Base-by-base conservation (phyloP, 2,888 invertebrate species). In the Sinopyrophorus schimmeli region DNA sequence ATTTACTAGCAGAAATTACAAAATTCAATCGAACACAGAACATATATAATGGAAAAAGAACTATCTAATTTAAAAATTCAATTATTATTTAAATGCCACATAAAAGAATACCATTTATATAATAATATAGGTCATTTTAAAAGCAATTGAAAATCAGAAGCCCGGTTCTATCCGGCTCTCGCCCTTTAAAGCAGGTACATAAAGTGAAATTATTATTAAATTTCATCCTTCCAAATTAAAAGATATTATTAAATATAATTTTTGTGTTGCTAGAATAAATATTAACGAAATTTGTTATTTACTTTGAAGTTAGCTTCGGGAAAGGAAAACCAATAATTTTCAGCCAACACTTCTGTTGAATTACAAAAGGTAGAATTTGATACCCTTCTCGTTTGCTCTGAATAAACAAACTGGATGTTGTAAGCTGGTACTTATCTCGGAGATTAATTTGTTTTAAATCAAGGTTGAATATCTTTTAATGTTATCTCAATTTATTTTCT, bases 261-360 rank as follows among this genome's bases (percentile, higher is more conserved):
- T n/a, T 11, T 5, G 3, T 10, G n/a, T 5, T 6, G 18, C 17
- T 12, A 20, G 32, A 32, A 32, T 20, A 32, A 32, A 32, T 20
- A 32, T 32, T n/a, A n/a, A 32, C 5, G 20, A 20, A n/a, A 18
- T 32, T 32, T 32, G 20, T 32, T 32, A 32, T 32, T 16, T 32
- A 32, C 32, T 32, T 20, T 20, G 20, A 18, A 32, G 11, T 32
- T 32, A 32, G 20, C 32, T 32, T 9, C 11, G 32, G 32, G 32
- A 32, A 16, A 5, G 20, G 11, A 32, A 32, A 11, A 12, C 12
- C 20, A 32, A 32, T 32, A 32, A 20, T 32, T 18, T 32, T 9
- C 12, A 17, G 32, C 20, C 32, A 32, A 31, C 32, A 32, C 6
- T 32, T 18, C 32, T 32, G 32, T 20, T 32, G n/a, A 31, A 32